Evolutionary conservation across 2,888 invertebrate genomes (phyloP).

Genomic region (Phytoseiulus persimilis): DNA sequence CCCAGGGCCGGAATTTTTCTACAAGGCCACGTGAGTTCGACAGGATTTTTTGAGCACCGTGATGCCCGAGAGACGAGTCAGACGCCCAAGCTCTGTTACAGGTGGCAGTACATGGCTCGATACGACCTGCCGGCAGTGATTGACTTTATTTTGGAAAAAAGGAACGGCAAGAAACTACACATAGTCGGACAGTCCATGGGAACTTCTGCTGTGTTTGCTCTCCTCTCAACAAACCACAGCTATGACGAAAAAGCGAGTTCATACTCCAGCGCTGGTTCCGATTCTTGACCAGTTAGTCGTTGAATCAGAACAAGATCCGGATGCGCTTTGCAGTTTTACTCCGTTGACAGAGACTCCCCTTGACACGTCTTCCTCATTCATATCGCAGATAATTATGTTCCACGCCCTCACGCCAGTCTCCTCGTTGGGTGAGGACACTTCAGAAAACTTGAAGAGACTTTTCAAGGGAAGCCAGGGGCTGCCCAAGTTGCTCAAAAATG

Average conservation of each 20-base stretch:
- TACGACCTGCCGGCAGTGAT: slow-evolving; percentile 78
- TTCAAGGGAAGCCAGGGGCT: background rate
- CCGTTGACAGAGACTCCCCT: too few relatives aligned
- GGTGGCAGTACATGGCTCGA: slow-evolving; percentile 78
- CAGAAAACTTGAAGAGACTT: background rate
- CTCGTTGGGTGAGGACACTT: background rate
- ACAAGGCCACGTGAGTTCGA: background rate
- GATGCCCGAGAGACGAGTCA: too few relatives aligned
- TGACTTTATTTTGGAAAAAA: slow-evolving; percentile 60
- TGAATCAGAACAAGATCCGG: too few relatives aligned
- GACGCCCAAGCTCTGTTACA: slow-evolving; percentile 50
- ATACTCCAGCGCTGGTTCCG: background rate
- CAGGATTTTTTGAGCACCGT: background rate
- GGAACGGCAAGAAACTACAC: slow-evolving; percentile 54
- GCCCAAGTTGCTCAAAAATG: background rate
- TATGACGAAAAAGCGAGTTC: slow-evolving; percentile 41
- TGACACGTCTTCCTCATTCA: background rate
- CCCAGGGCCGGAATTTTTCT: background rate
- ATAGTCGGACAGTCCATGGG: slow-evolving; percentile 14
- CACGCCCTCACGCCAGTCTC: slow-evolving; percentile 1
- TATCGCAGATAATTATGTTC: background rate
- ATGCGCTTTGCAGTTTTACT: too few relatives aligned
- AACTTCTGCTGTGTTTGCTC: slow-evolving; percentile 11
- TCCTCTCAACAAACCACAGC: background rate
- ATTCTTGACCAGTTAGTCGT: too few relatives aligned